Evolutionary conservation across 37 sponge, comb jelly and placozoan genomes (phyloP).

Genomic region (Axinella damicornis): DNA sequence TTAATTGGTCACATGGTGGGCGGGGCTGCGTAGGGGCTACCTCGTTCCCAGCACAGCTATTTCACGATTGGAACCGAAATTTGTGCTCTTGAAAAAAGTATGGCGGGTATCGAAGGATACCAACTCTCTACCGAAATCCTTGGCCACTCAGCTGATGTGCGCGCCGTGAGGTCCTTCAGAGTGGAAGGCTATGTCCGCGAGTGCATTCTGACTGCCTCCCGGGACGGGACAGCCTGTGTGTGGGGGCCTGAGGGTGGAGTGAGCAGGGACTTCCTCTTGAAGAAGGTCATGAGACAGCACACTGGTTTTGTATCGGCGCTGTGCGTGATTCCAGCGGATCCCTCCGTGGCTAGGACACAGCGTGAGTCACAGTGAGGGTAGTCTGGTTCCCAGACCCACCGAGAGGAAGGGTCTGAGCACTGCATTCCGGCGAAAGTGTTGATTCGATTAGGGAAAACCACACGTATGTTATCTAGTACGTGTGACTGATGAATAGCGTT

Average conservation of each 20-base stretch:
- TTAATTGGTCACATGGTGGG: too few relatives aligned
- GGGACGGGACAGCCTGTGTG: conserved; percentile 67
- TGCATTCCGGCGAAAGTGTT: too few relatives aligned
- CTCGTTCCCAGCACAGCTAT: too few relatives aligned
- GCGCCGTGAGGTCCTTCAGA: conserved; percentile 31
- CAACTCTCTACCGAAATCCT: conserved; percentile 57
- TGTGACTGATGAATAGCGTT: too few relatives aligned
- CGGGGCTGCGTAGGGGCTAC: too few relatives aligned
- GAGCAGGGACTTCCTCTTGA: conserved; percentile 28
- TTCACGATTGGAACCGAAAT: too few relatives aligned
- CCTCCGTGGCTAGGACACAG: not conserved
- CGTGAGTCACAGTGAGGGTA: not conserved
- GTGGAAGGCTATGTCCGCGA: conserved; percentile 18
- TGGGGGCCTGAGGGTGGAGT: conserved; percentile 43
- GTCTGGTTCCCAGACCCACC: not conserved
- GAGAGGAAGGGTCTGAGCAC: too few relatives aligned
- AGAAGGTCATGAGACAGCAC: conserved; percentile 53
- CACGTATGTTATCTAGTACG: too few relatives aligned
- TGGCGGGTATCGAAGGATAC: conserved; percentile 12
- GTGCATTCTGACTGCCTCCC: conserved; percentile 60
- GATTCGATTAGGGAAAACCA: too few relatives aligned
- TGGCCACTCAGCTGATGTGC: conserved; percentile 74
- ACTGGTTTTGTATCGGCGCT: conserved; percentile 68
- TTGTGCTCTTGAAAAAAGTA: too few relatives aligned
- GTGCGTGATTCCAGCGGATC: conserved; percentile 59